Percentiles rank a stretch among this genome's conserved stretches.
phyloP scores from a whole-genome alignment of 1,140 invertebrate genomes.

The Agrypnia vestita region DNA sequence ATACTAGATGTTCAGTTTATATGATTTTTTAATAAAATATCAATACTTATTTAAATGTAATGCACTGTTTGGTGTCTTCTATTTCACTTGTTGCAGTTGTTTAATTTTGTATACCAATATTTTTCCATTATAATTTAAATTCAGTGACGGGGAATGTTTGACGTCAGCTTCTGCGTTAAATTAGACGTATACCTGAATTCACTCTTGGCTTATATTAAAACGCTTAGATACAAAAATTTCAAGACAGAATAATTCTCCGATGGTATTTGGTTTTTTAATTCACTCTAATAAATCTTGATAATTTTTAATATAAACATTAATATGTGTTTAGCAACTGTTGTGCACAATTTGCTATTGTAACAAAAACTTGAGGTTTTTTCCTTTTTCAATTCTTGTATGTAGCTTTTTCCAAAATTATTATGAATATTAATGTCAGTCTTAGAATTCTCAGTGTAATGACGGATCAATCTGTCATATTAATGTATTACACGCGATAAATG shows the following conservation, averaged over 20 bases:
- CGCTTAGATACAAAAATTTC: conserved; percentile 20
- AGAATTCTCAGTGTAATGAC: conserved; percentile 32
- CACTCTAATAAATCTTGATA: neutral
- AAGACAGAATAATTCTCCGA: conserved; percentile 13
- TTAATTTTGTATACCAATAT: neutral
- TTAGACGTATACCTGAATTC: neutral
- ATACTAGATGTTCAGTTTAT: no score
- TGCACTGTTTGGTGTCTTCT: no score
- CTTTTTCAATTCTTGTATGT: conserved; percentile 5
- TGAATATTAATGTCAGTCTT: neutral
- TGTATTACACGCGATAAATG: conserved; percentile 56
- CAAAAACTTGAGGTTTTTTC: neutral
- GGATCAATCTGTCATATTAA: conserved; percentile 15
- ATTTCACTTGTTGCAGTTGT: no score
- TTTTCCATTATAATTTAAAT: neutral
- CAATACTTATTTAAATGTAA: no score
- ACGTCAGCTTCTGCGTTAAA: conserved; percentile 5
- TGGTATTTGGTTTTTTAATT: conserved; percentile 40
- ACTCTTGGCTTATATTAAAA: neutral
- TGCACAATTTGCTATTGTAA: neutral
- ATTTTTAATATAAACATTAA: neutral
- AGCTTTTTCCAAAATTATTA: conserved; percentile 12
- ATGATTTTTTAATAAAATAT: no score
- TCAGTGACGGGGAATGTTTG: neutral
- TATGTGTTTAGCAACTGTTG: neutral